phyloP scores from a whole-genome alignment of 2,113 vertebrate genomes.

The Pteropus alecto region DNA sequence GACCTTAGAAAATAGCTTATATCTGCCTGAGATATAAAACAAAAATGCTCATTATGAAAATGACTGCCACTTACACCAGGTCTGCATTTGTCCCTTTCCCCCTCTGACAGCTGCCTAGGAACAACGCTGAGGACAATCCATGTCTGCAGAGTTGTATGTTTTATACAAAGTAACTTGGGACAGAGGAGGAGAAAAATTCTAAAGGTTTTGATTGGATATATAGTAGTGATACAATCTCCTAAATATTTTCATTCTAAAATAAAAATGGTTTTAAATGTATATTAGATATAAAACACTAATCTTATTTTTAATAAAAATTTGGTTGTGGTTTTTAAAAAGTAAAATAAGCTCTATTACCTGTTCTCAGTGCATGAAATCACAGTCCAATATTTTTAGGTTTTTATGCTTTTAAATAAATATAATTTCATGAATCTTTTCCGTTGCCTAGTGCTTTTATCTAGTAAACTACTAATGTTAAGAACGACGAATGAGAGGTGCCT shows the following conservation, averaged over 20 bases:
- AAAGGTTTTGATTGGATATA: neutral
- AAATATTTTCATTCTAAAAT: conserved; percentile 35
- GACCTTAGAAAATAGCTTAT: neutral
- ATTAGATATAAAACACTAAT: neutral
- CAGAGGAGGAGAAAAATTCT: neutral
- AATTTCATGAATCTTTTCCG: neutral
- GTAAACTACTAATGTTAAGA: conserved; percentile 5
- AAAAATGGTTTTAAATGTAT: neutral
- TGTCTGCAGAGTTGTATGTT: neutral
- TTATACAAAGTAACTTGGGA: neutral
- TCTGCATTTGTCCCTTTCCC: neutral
- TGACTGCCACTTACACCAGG: neutral
- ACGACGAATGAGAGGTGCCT: neutral
- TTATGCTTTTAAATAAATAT: neutral
- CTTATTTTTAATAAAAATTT: neutral
- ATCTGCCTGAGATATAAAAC: neutral
- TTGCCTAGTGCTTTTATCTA: neutral
- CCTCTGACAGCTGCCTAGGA: neutral
- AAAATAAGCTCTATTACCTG: neutral
- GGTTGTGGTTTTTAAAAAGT: neutral
- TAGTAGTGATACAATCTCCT: neutral
- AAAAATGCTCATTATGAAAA: neutral
- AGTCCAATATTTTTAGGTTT: neutral
- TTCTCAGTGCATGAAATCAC: neutral
- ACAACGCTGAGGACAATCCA: neutral